Conservation (phyloP, 2,888 invertebrate genomes). For the Uropetala carovei region DNA sequence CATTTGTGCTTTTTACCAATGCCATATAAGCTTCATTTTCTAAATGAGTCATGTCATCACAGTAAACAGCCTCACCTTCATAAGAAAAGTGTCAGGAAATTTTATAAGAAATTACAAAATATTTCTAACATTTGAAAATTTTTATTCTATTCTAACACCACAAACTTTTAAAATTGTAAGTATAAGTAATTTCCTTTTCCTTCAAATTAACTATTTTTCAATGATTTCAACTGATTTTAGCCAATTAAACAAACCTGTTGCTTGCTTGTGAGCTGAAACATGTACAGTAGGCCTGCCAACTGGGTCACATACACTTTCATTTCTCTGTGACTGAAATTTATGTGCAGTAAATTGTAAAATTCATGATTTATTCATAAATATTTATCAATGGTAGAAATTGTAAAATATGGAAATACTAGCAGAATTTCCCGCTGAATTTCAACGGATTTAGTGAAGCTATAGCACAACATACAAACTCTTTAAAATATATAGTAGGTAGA, state of each 20-base stretch:
- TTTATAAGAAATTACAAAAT: no score
- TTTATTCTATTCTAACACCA: no score
- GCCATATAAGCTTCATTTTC: slow-evolving; percentile 88
- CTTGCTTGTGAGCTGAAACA: slow-evolving; percentile 90
- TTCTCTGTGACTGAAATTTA: slow-evolving; percentile 71
- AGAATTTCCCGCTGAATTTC: no score
- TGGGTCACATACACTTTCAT: slow-evolving; percentile 82
- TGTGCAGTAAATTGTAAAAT: no score
- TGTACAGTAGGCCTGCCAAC: slow-evolving; percentile 92
- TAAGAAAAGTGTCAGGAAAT: slow-evolving; percentile 17
- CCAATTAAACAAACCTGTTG: slow-evolving; percentile 77
- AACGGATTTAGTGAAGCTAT: no score
- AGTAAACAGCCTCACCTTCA: slow-evolving; percentile 91
- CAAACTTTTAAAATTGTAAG: no score
- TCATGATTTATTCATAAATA: no score
- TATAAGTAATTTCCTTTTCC: not conserved
- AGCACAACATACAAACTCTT: no score
- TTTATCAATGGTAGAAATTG: no score
- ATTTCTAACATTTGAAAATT: no score
- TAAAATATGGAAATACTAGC: no score
- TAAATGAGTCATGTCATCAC: slow-evolving; percentile 89
- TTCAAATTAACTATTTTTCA: not conserved
- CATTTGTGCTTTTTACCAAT: slow-evolving; percentile 87
- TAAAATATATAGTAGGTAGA: no score
- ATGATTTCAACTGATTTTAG: not conserved